Percentiles rank a stretch among this genome's conserved stretches.
phyloP scores from a whole-genome alignment of 2,113 vertebrate genomes.

The Erythrocebus patas region DNA sequence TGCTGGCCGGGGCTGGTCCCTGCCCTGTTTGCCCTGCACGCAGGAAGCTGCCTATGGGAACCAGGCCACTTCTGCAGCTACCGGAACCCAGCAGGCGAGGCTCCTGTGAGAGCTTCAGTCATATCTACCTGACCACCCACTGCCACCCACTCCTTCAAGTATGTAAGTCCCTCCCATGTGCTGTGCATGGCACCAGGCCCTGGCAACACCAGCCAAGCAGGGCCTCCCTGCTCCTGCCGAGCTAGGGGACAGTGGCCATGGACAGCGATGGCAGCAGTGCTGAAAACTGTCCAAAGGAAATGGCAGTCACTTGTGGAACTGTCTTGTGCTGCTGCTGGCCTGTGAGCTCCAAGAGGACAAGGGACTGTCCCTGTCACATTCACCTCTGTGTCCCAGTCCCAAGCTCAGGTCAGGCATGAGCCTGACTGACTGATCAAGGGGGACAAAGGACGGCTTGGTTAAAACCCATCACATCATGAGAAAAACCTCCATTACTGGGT shows the following conservation, averaged over 20 bases:
- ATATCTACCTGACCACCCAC: background rate
- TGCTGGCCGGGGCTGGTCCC: background rate
- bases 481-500: background rate
- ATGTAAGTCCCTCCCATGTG: background rate
- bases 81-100: background rate
- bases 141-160: background rate
- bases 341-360: background rate
- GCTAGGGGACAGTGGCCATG: background rate
- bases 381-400: background rate
- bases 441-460: background rate
- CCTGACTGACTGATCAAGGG: background rate
- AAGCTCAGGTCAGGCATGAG: background rate
- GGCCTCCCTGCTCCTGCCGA: background rate
- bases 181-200: too few species aligned
- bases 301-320: background rate
- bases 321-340: background rate
- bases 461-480: background rate
- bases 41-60: background rate
- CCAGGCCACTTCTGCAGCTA: background rate
- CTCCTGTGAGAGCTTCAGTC: background rate
- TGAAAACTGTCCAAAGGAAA: background rate
- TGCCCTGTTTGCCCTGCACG: background rate
- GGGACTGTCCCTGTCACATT: background rate
- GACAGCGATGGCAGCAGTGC: background rate
- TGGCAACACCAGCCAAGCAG: background rate